A percentile compares a stretch with the other conserved stretches of the same genome.
Evolutionary conservation across 2,113 vertebrate species (phyloP).

Genomic region (Dipodomys spectabilis): DNA sequence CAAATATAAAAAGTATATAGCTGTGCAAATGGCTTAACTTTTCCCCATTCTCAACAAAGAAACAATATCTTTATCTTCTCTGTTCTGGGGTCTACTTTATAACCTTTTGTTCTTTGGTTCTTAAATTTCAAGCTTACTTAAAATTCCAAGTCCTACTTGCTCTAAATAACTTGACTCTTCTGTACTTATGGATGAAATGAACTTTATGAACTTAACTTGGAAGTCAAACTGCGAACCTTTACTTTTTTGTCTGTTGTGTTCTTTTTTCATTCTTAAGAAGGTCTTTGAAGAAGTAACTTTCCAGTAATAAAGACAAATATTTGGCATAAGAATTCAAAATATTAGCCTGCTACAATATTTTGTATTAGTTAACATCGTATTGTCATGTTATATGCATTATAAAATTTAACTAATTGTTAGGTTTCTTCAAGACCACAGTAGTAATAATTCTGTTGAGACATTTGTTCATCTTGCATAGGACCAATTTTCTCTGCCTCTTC

Average conservation of each 20-base stretch:
- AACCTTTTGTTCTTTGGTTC: not conserved
- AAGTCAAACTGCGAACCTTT: not conserved
- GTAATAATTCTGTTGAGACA: not conserved
- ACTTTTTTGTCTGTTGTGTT: not conserved
- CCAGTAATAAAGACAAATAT: not conserved
- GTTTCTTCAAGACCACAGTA: not conserved
- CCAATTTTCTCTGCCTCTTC: not conserved
- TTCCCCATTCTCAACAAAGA: not conserved
- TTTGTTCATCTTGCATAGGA: not conserved
- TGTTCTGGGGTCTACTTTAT: slow-evolving; percentile 2
- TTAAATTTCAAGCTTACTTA: not conserved
- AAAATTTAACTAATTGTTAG: not conserved
- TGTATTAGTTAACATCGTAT: not conserved
- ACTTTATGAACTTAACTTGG: not conserved
- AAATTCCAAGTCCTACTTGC: not conserved
- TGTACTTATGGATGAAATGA: not conserved
- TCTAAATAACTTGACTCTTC: not conserved
- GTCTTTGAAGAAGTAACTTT: slow-evolving; percentile 25
- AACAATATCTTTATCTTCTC: not conserved
- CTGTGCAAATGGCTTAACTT: not conserved
- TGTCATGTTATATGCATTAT: not conserved
- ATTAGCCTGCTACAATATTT: not conserved
- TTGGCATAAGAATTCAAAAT: slow-evolving; percentile 1
- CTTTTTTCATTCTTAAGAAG: slow-evolving; percentile 20
- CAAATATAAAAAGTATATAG: not conserved